Percentiles rank a stretch among this genome's conserved stretches.
Evolutionary conservation across 2,797 vertebrate species (phyloP).

Genomic region (Amazona ochrocephala): DNA sequence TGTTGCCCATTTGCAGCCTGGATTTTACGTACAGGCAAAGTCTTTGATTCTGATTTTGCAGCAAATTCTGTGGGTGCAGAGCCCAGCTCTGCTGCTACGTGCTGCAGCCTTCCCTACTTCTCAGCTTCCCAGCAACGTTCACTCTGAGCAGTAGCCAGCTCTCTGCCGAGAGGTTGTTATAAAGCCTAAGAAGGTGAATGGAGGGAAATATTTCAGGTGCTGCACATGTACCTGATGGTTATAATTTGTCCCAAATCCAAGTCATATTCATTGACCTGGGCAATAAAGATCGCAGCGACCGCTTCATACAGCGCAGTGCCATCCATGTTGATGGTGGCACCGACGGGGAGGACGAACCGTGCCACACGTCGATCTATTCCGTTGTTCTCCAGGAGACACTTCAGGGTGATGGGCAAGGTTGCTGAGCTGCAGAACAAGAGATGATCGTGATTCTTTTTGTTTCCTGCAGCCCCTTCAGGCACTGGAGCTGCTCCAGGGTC

Average conservation of each 20-base stretch:
- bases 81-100: background rate
- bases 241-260: slow-evolving; percentile 89
- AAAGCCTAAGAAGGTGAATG: rapidly evolving
- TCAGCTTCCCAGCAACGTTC: background rate
- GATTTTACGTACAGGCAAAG: background rate
- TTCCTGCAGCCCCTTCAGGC: background rate
- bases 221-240: slow-evolving; percentile 84
- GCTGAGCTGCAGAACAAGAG: slow-evolving; percentile 80
- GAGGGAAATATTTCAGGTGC: background rate
- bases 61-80: background rate
- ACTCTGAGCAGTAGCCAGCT: background rate
- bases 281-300: slow-evolving; percentile 89
- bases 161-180: background rate
- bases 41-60: background rate
- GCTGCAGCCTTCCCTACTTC: background rate
- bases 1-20: background rate
- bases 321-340: slow-evolving; percentile 92
- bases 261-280: slow-evolving; percentile 90
- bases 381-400: slow-evolving; percentile 91
- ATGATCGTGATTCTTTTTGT: background rate
- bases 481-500: background rate
- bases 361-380: slow-evolving; percentile 86
- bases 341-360: slow-evolving; percentile 87
- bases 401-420: slow-evolving; percentile 91
- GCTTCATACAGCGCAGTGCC: slow-evolving; percentile 89